Base-by-base conservation (phyloP, 1,140 invertebrate genomes). In the Theocolax elegans region DNA sequence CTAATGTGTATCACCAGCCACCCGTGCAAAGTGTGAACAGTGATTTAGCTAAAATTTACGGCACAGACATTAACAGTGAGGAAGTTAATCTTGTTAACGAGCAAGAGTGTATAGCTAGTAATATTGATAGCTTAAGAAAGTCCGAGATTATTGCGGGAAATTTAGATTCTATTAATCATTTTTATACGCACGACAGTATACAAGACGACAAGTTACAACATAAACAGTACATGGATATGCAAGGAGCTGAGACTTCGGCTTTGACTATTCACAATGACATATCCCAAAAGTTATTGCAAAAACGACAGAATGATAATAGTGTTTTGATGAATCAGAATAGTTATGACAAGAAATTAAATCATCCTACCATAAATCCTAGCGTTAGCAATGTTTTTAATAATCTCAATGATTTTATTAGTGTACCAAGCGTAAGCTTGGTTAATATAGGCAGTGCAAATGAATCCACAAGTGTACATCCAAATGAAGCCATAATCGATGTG, bases 351-450 rank as follows among this genome's bases (percentile, higher is more conserved):
- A 84, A 81, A 59, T 67, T 84, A 23, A 85, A 84, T 54, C 83
- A 85, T 31, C 73, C 81, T 10, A 83, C 81, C 66, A 74, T 79
- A 1, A 88, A 87, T 62, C 87, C 88, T 68, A 87, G 86, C 29
- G 87, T 88, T 19, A 88, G 86, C 49, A 89, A 90, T 77, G 89
- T 90, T 25, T 91, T 90, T 74, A 89, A 86, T 72, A 90, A 89
- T 75, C 80, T 90, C n/a, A 89, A 89, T 49, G 89, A 90, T 29
- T 90, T 89, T 74, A 84, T 89, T 35, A 89, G 88, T 73, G 79
- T 81, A 23, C 78, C 84, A 21, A 80, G 78, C 42, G 76, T 74
- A 25, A 82, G 76, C 58, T 74, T 81, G 15, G 74, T 75, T 60
- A 72, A 72, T 29, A 69, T 72, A n/a, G 74, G 79, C 13, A 62